Evolutionary conservation across 2,888 invertebrate species (phyloP).

Genomic region (Ceratothoa steindachneri): DNA sequence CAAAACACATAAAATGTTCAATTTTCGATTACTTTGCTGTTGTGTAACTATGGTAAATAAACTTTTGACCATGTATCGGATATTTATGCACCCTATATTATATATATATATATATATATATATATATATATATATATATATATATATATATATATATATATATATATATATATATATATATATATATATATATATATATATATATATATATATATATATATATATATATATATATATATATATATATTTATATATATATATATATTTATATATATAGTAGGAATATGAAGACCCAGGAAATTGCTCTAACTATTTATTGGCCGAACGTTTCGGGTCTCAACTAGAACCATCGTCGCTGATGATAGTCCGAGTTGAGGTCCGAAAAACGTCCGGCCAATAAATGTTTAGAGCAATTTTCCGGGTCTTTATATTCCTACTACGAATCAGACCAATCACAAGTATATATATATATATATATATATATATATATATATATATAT

Average conservation of each 20-base stretch:
- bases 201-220: conserved; percentile 12
- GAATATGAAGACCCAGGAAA: too few relatives aligned
- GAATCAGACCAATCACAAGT: not conserved
- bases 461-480: conserved; percentile 18
- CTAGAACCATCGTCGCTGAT: too few relatives aligned
- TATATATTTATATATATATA: not conserved
- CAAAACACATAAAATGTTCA: too few relatives aligned
- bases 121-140: conserved; percentile 18
- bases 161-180: conserved; percentile 5
- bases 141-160: conserved; percentile 19
- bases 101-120: not conserved
- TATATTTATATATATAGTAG: not conserved
- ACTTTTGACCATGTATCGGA: too few relatives aligned
- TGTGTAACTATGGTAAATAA: too few relatives aligned
- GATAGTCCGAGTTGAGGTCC: too few relatives aligned
- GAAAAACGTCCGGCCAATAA: too few relatives aligned
- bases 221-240: not conserved
- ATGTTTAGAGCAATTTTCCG: too few relatives aligned
- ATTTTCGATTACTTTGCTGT: too few relatives aligned
- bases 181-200: conserved; percentile 11
- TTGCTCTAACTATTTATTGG: too few relatives aligned
- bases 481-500: conserved; percentile 20
- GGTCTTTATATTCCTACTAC: too few relatives aligned
- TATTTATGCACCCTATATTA: not conserved
- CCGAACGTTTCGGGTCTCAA: too few relatives aligned